Percentiles rank a stretch among this genome's conserved stretches.
phyloP scores from a whole-genome alignment of 2,113 vertebrate genomes.

The Daphoenositta chrysoptera region DNA sequence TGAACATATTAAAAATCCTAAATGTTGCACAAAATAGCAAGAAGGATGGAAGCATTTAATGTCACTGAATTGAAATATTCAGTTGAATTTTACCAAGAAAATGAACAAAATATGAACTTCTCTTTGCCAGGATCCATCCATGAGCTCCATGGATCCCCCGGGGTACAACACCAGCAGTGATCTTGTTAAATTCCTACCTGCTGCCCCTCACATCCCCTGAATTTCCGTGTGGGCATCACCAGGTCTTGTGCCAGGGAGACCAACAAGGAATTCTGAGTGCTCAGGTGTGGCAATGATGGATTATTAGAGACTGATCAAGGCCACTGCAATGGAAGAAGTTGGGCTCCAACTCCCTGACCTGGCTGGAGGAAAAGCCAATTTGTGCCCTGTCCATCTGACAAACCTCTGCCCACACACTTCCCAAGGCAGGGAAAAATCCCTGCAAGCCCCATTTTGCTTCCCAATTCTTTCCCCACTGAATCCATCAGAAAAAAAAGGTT shows the following conservation, averaged over 20 bases:
- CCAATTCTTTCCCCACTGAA: neutral
- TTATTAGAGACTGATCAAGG: neutral
- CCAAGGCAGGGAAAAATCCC: neutral
- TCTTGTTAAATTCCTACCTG: neutral
- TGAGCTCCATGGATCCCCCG: neutral
- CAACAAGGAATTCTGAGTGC: neutral
- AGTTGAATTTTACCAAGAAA: neutral
- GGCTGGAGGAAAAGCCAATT: neutral
- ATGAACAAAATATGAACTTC: neutral
- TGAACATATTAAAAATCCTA: neutral
- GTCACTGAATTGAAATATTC: neutral
- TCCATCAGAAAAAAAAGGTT: neutral
- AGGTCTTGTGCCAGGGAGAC: neutral
- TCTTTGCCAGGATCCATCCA: neutral
- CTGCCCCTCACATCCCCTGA: neutral
- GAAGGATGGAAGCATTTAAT: neutral
- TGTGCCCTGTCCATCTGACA: neutral
- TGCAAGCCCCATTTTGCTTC: neutral
- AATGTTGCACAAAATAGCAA: neutral
- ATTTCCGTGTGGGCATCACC: neutral
- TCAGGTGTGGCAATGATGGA: neutral
- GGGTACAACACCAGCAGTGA: neutral
- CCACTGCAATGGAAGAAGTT: neutral
- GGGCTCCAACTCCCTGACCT: neutral
- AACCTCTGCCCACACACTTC: neutral